These are phyloP conservation scores for Euplexia lucipara DNA, from an alignment of 2,888 invertebrate species.

Conservation along the genomic window DNA sequence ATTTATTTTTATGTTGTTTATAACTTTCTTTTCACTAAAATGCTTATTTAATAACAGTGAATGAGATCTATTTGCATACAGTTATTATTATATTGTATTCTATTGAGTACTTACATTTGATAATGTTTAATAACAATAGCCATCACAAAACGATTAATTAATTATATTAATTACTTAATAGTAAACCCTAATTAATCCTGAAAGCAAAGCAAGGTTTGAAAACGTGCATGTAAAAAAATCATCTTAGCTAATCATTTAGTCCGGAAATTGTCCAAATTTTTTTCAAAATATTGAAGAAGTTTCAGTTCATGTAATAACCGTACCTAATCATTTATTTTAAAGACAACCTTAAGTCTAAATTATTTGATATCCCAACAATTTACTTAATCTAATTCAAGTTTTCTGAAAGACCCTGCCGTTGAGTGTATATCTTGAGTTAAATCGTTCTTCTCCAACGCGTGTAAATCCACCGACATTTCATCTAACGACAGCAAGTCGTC, in stretches of 20 bases:
- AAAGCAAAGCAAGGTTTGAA: conserved; percentile 54
- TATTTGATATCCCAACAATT: neutral
- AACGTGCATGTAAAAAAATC: conserved; percentile 24
- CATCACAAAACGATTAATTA: conserved; percentile 59
- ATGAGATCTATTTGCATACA: conserved; percentile 67
- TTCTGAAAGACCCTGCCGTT: conserved; percentile 95
- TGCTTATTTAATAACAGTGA: conserved; percentile 49
- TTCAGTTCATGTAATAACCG: conserved; percentile 3
- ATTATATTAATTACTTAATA: conserved; percentile 28
- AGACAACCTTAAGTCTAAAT: conserved; percentile 3
- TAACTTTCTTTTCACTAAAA: conserved; percentile 31
- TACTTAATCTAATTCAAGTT: conserved; percentile 94
- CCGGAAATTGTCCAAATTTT: conserved; percentile 11
- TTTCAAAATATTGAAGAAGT: conserved; percentile 10
- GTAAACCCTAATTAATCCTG: conserved; percentile 38
- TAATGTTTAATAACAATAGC: conserved; percentile 43
- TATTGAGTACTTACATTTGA: conserved; percentile 50
- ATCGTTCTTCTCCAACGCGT: conserved; percentile 90
- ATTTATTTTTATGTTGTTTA: conserved; percentile 22
- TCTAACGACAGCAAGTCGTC: conserved; percentile 93
- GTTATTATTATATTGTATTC: conserved; percentile 43
- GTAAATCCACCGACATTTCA: conserved; percentile 94
- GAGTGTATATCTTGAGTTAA: conserved; percentile 94
- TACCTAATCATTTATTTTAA: conserved; percentile 11
- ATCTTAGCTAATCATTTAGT: conserved; percentile 18